Base-by-base conservation (phyloP, 2,888 invertebrate genomes). In the Cantharis lateralis region DNA sequence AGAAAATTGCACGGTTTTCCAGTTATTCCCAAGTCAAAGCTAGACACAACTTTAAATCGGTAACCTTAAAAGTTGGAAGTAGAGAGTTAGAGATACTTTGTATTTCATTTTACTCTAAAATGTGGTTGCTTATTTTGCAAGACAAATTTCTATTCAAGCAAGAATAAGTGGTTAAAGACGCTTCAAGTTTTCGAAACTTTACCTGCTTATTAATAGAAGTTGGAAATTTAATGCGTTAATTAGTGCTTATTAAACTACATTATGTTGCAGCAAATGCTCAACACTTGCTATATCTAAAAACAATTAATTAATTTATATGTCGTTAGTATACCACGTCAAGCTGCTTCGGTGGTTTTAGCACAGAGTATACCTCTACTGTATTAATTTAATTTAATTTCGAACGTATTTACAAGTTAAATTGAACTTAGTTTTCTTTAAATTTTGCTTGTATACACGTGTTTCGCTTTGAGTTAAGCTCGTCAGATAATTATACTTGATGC, bases 231-330 rank as follows among this genome's bases (percentile, higher is more conserved):
- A 48, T 48, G 48, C n/a, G 48, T n/a, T 48, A 48, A 48, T 48
- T 48, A 48, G n/a, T 48, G 48, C 48, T 48, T 48, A 48, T 48
- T 48, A n/a, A 48, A 48, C n/a, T 48, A 48, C n/a, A 48, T 48
- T 66, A 66, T 20, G 16, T n/a, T 66, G 64, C 64, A 66, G 24
- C 64, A 66, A 66, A 66, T 66, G 64, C 20, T 20, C 11, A n/a
- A 20, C 64, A 66, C 64, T 66, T 66, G 64, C 64, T 18, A 24
- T 24, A 20, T 20, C 20, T 26, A 18, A 18, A 62, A 70, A 70
- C 32, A 62, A 70, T 69, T 74, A 74, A 70, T 70, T 74, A 70
- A 74, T 74, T 74, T 74, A 64, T 32, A 64, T 70, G 70, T 74
- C 26, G 68, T 72, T 68, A 63, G 73, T 24, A 68, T 10, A 48